These are phyloP conservation scores for Eupithecia subumbrata DNA, from an alignment of 2,888 invertebrate species.

Conservation along the genomic window DNA sequence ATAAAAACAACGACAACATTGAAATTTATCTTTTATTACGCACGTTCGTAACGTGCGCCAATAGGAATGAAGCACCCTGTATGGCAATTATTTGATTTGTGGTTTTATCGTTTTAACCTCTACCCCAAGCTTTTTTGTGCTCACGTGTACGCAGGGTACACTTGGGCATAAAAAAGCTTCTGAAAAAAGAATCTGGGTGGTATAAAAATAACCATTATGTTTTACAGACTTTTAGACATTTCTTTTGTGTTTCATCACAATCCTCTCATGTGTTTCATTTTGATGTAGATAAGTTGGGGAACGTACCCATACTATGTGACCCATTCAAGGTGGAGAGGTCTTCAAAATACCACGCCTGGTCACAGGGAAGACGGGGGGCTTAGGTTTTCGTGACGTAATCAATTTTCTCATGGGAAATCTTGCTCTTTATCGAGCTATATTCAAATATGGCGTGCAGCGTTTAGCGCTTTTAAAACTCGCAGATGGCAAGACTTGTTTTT, in stretches of 20 bases:
- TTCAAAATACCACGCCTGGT: too few species aligned
- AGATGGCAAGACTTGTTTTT: too few species aligned
- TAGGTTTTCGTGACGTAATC: too few species aligned
- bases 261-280: neutral
- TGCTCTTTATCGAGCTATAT: too few species aligned
- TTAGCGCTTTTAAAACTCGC: too few species aligned
- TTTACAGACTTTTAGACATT: neutral
- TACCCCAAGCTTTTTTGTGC: neutral
- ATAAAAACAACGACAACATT: conserved; percentile 12
- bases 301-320: too few species aligned
- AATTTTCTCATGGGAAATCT: too few species aligned
- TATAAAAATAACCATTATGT: neutral
- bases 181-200: too few species aligned
- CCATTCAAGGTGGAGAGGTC: too few species aligned
- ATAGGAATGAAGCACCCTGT: neutral
- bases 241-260: neutral
- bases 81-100: neutral
- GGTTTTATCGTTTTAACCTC: neutral
- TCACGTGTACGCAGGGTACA: neutral
- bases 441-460: too few species aligned
- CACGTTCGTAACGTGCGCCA: conserved; percentile 2
- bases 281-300: neutral
- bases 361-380: too few species aligned
- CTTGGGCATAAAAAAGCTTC: too few species aligned
- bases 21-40: conserved; percentile 6